Evolutionary conservation across 1,140 invertebrate species (phyloP), one percentile per base, ranked within the genome.

Genomic region (Lucilia sericata): DNA sequence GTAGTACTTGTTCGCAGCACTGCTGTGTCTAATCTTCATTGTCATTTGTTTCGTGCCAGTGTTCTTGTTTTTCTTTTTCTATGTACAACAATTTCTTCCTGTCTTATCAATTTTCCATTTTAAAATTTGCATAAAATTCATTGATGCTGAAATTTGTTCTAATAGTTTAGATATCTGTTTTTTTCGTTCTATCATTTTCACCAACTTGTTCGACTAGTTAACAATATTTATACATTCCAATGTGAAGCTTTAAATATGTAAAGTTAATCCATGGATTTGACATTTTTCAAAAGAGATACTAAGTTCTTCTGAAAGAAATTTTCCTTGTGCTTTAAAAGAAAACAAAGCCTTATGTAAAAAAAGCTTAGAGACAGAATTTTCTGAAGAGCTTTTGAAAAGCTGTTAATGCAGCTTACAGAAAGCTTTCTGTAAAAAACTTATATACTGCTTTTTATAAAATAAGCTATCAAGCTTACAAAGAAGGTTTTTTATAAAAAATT

Each of bases 91-190:
- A n/a, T 70, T 70, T 60, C 55, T 60, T 70, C 65, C 65, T 70
- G 65, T 70, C 65, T 70, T 70, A 70, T 70, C 65, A 70, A 70
- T 70, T 70, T 70, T 70, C 65, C 7, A 70, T 21, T 70, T 70
- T 70, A 70, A 70, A 70, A 70, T 70, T 70, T 70, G 65, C 65
- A 70, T 70, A 21, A 7, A 25, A 70, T 70, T 70, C 65, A 70
- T 70, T 70, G 65, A 70, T 70, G 65, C 19, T 70, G 19, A 70
- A 70, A 70, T 60, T 60, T 60, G 55, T 60, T 60, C n/a, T 60
- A 17, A 60, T 60, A 60, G 55, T 60, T 60, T n/a, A 60, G n/a
- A 60, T n/a, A 60, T 3, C 51, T 14, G 10, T 60, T 60, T 60
- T 60, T 17, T 60, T 60, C 14, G 7, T 60, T 12, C n/a, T n/a